Evolutionary conservation across 2,888 invertebrate species (phyloP).

Genomic region (Synergus umbraculus): DNA sequence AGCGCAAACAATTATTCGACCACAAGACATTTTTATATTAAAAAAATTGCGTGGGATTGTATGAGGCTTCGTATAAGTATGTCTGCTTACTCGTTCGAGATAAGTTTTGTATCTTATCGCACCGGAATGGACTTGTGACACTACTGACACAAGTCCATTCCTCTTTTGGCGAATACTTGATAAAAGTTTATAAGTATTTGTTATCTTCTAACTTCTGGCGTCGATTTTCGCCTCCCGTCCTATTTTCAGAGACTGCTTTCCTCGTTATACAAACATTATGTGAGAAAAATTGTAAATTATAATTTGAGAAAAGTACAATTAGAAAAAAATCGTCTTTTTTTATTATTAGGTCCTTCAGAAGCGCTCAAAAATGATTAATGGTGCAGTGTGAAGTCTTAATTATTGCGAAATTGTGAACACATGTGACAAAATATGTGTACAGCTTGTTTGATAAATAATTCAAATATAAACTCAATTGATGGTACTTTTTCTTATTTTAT

Average conservation of each 20-base stretch:
- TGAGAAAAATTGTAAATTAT: neutral
- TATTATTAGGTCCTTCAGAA: too few species aligned
- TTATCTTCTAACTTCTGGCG: constrained; percentile 33
- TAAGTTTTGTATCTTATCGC: constrained; percentile 39
- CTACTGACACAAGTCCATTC: constrained; percentile 40
- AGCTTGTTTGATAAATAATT: constrained; percentile 22
- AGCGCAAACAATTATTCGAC: neutral
- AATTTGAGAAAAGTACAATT: neutral
- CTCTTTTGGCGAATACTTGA: constrained; percentile 40
- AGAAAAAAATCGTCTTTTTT: too few species aligned
- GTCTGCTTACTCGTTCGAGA: constrained; percentile 29
- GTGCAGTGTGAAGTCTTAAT: neutral
- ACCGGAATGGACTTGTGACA: constrained; percentile 41
- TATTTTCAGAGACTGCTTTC: neutral
- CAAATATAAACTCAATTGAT: constrained; percentile 30
- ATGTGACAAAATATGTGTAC: constrained; percentile 5
- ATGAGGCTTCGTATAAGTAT: neutral
- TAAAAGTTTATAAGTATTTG: constrained; percentile 32
- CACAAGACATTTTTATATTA: neutral
- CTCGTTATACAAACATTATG: neutral
- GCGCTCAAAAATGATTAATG: neutral
- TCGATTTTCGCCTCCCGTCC: constrained; percentile 8
- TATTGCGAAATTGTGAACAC: neutral
- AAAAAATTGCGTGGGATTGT: constrained; percentile 30
- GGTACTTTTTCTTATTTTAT: neutral